Percentiles rank a stretch among this genome's conserved stretches.
phyloP scores from a whole-genome alignment of 2,888 invertebrate genomes.

The Vannuccia rotundouncinata region DNA sequence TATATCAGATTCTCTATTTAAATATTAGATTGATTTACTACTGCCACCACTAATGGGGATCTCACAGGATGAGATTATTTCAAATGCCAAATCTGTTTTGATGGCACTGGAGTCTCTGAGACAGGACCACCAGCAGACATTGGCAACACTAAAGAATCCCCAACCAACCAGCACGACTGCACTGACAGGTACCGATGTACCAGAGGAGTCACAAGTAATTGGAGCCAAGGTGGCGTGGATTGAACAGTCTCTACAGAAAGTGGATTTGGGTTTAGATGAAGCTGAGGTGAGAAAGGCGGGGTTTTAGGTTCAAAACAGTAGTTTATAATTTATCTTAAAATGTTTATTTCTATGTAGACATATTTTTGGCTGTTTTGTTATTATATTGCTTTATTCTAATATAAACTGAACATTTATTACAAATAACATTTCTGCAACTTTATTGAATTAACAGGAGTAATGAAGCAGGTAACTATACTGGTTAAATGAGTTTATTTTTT shows the following conservation, averaged over 20 bases:
- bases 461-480: too few species aligned
- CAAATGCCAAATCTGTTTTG: slow-evolving; percentile 3
- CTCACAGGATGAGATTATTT: slow-evolving; percentile 33
- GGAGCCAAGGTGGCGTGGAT: slow-evolving; percentile 77
- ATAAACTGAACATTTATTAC: too few species aligned
- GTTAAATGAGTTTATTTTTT: too few species aligned
- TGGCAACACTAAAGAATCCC: background rate
- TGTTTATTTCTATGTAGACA: too few species aligned
- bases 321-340: too few species aligned
- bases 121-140: background rate
- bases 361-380: too few species aligned
- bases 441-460: too few species aligned
- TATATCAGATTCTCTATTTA: too few species aligned
- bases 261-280: slow-evolving; percentile 89
- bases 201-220: slow-evolving; percentile 58
- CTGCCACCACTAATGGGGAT: background rate
- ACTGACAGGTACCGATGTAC: background rate
- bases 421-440: too few species aligned
- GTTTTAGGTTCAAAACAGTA: too few species aligned
- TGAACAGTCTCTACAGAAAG: slow-evolving; percentile 87
- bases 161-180: background rate
- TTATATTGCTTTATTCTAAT: too few species aligned
- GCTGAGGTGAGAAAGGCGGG: slow-evolving; percentile 70
- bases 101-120: slow-evolving; percentile 31
- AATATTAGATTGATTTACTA: too few species aligned